These are phyloP conservation scores for Calidris pugnax DNA, from an alignment of 2,113 vertebrate genomes.

Conservation along the genomic window DNA sequence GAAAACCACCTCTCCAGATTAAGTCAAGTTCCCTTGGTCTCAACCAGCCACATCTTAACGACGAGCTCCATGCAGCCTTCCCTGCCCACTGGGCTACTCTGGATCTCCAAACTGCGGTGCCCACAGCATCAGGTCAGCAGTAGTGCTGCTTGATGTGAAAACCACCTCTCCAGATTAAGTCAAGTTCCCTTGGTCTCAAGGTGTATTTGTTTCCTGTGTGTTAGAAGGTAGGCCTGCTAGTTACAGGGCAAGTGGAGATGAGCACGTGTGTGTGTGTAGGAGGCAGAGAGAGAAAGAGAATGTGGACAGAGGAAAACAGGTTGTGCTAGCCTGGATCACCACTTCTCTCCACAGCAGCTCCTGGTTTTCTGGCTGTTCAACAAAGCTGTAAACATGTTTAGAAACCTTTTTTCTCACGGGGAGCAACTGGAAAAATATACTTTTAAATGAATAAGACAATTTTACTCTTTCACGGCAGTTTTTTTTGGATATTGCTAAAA, in stretches of 20 bases:
- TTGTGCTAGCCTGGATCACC: not conserved
- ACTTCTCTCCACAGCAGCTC: not conserved
- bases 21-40: not conserved
- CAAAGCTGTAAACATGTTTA: not conserved
- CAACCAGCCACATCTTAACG: not conserved
- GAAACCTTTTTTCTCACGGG: not conserved
- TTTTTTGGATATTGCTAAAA: not conserved
- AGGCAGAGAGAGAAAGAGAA: not conserved
- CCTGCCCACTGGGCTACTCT: not conserved
- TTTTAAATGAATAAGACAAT: not conserved
- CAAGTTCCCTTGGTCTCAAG: not conserved
- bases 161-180: not conserved
- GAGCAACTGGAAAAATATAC: not conserved
- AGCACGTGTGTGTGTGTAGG: fast-evolving
- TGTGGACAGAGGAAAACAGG: not conserved
- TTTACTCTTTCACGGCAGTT: not conserved
- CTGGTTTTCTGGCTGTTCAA: not conserved
- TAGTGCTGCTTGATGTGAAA: not conserved
- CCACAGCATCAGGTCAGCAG: not conserved
- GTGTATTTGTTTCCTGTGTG: not conserved
- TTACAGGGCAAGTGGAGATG: not conserved
- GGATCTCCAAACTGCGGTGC: not conserved
- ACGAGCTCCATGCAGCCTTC: not conserved
- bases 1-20: not conserved
- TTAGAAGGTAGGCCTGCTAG: not conserved